Evolutionary conservation across 2,797 vertebrate genomes (phyloP).

Genomic region (Tinamus major): DNA sequence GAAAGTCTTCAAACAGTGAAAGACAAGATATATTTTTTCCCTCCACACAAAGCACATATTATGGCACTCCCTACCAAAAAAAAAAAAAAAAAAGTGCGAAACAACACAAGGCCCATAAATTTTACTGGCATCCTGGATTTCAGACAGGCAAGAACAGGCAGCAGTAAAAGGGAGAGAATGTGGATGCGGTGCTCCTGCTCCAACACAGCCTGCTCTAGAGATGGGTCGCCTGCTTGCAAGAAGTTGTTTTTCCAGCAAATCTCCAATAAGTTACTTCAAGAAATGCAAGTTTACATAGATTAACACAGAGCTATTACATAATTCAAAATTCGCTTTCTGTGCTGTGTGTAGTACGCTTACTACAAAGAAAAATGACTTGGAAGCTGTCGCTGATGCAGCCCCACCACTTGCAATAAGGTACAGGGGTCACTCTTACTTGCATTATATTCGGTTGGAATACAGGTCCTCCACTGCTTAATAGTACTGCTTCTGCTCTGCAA

Average conservation of each 20-base stretch:
- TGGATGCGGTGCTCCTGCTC: background rate
- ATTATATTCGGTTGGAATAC: background rate
- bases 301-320: background rate
- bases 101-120: background rate
- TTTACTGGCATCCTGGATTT: background rate
- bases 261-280: background rate
- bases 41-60: background rate
- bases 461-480: background rate
- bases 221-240: background rate
- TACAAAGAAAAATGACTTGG: background rate
- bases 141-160: background rate
- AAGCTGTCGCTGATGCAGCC: background rate
- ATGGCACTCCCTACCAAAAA: background rate
- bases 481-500: background rate
- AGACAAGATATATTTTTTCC: background rate
- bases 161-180: background rate
- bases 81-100: background rate
- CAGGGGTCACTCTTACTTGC: no score
- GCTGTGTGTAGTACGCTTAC: background rate
- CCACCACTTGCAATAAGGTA: background rate
- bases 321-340: background rate
- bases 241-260: background rate
- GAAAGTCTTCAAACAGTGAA: background rate
- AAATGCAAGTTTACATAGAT: background rate
- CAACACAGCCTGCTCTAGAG: background rate